Evolutionary conservation across 92 coral and sea anemone genomes (phyloP).

Genomic region (Metridium senile): DNA sequence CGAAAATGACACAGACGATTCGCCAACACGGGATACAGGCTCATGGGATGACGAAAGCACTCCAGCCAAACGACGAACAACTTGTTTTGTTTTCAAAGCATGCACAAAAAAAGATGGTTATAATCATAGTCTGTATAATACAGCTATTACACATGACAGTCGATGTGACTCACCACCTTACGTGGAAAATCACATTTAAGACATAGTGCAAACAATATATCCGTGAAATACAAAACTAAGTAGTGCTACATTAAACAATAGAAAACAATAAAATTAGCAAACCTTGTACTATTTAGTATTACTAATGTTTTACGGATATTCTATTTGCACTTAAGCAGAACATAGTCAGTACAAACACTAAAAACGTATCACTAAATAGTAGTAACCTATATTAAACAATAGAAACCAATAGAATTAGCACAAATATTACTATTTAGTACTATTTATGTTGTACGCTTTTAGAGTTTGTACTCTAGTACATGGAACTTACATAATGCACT

Average conservation of each 20-base stretch:
- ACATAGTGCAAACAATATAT: neutral
- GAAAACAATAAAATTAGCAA: too few relatives aligned
- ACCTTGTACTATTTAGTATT: too few relatives aligned
- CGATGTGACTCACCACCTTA: neutral
- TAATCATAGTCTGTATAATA: neutral
- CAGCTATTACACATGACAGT: neutral
- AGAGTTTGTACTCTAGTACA: too few relatives aligned
- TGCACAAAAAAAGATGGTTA: conserved; percentile 8
- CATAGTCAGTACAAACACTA: too few relatives aligned
- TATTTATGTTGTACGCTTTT: too few relatives aligned
- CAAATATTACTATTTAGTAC: too few relatives aligned
- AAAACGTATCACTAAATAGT: too few relatives aligned
- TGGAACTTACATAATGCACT: too few relatives aligned
- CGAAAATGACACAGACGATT: conserved; percentile 17
- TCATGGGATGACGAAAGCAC: conserved; percentile 4
- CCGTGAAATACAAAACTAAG: neutral
- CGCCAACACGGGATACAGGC: conserved; percentile 14
- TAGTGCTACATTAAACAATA: neutral
- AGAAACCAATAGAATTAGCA: too few relatives aligned
- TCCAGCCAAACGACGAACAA: neutral
- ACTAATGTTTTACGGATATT: too few relatives aligned
- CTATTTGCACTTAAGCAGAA: too few relatives aligned
- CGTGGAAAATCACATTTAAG: neutral
- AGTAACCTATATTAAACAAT: too few relatives aligned
- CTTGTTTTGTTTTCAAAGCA: conserved; percentile 5